Evolutionary conservation across 2,113 vertebrate genomes (phyloP).

Genomic region (Catharus minimus): DNA sequence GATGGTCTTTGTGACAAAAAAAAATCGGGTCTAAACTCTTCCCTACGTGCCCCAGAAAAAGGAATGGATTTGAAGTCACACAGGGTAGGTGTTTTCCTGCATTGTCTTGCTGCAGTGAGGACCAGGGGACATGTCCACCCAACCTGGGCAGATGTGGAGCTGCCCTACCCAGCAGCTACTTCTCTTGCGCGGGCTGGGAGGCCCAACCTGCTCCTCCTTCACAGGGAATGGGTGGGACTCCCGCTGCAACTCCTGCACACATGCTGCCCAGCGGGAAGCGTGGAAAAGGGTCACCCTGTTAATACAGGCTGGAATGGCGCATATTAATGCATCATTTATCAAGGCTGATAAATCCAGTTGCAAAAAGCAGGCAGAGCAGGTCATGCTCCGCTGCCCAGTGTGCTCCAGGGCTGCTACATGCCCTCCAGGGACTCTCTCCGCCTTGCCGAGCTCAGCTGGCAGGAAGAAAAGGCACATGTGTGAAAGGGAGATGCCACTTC

Average conservation of each 20-base stretch:
- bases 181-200: neutral
- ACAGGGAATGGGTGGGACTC: neutral
- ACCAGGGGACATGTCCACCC: neutral
- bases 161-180: neutral
- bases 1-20: neutral
- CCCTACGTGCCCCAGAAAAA: fast-evolving
- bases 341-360: neutral
- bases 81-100: neutral
- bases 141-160: neutral
- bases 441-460: neutral
- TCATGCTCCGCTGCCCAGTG: fast-evolving
- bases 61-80: fast-evolving
- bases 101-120: fast-evolving
- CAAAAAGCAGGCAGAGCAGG: neutral
- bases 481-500: constrained; percentile 5
- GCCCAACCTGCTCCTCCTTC: neutral
- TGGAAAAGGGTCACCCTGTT: neutral
- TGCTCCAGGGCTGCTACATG: neutral
- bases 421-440: fast-evolving
- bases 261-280: fast-evolving
- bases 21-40: neutral
- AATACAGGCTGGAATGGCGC: fast-evolving
- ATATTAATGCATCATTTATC: neutral
- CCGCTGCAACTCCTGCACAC: fast-evolving
- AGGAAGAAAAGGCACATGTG: neutral